These are phyloP conservation scores for Malacoraja senta DNA, from an alignment of 2,797 vertebrate genomes.

Conservation along the genomic window DNA sequence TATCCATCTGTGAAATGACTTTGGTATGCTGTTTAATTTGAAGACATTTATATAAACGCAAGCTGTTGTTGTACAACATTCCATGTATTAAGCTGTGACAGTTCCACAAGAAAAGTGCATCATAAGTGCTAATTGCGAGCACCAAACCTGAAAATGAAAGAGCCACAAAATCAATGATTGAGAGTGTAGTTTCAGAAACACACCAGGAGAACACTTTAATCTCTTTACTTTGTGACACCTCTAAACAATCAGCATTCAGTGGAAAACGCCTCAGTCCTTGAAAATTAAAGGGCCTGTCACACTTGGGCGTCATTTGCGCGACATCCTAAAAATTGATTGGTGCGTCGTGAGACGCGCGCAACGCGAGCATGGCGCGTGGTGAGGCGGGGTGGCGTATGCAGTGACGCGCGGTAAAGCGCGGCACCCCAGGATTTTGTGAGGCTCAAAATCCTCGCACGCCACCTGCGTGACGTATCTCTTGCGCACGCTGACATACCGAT, in stretches of 20 bases:
- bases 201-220: not conserved
- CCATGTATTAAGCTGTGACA: not conserved
- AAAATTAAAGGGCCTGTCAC: not conserved
- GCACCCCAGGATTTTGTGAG: too few species aligned
- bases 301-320: too few species aligned
- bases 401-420: too few species aligned
- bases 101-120: not conserved
- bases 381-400: too few species aligned
- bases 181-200: not conserved
- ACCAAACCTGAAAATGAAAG: not conserved
- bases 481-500: too few species aligned
- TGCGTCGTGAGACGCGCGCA: too few species aligned
- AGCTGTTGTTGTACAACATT: not conserved
- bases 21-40: not conserved
- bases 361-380: too few species aligned
- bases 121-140: not conserved
- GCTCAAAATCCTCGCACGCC: too few species aligned
- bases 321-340: too few species aligned
- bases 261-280: not conserved
- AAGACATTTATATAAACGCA: not conserved
- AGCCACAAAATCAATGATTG: not conserved
- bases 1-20: not conserved
- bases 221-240: not conserved
- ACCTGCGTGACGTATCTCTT: too few species aligned
- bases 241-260: not conserved